Base-by-base conservation (phyloP, 2,113 vertebrate genomes). In the Neolamprologus variostigma region DNA sequence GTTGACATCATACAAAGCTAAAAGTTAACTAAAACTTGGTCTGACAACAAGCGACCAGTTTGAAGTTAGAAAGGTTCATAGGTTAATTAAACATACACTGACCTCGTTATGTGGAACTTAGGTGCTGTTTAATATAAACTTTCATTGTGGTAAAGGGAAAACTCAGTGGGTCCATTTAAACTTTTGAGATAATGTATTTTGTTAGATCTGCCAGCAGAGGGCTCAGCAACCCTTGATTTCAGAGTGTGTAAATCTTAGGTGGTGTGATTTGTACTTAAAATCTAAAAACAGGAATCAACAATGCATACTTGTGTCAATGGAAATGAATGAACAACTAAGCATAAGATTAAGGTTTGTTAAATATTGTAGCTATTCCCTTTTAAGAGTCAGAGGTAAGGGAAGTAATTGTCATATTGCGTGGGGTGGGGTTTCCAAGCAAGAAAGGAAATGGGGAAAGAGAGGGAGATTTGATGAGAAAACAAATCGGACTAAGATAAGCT, bases 141-240 rank as follows among this genome's bases (percentile, higher is more conserved):
- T 78, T 11, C 23, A 28, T 47, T 45, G 26, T 50, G 47, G 16
- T 10, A 47, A 78, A 76, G 21, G 14, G 68, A 23, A 28, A 21
- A 31, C 28, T 19, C 7, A 26, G 35, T 42, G 4, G 11, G 26
- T 80, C 28, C 7, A 8, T 42, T 50, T 47, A 47, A 76, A 31
- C 26, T 35, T 63, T 63, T 35, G 59, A 35, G 59, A 35, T 63
- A n/a, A 66, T 66, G 80, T 50, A 45, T 51, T 85, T 91, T 33
- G 80, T 59, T 19, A 80, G 57, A 91, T 87, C 89, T 42, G 33
- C 94, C 96, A 95, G 86, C 89, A 96, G 96, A 91, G 94, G 95
- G 95, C 94, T 94, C 93, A 93, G 47, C 84, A 90, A 82, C n/a
- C 85, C 84, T 80, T 84, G 21, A n/a, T 89, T 88, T 86, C n/a